A percentile compares a stretch with the other conserved stretches of the same genome.
phyloP scores from a whole-genome alignment of 2,113 vertebrate species.

The Dermatemys mawii region DNA sequence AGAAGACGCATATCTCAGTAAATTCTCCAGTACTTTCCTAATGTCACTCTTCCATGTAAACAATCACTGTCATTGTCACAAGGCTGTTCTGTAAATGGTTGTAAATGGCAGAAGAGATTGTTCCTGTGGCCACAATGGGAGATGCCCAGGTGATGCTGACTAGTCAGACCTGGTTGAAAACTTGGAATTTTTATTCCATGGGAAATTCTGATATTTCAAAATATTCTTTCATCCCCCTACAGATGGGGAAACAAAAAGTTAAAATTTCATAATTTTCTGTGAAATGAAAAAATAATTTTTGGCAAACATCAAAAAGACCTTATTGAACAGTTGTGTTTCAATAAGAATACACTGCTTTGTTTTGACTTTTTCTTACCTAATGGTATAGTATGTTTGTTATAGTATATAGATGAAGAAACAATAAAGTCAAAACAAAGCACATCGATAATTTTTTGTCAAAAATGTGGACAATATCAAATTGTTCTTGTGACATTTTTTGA shows the following conservation, averaged over 20 bases:
- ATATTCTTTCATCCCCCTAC: not conserved
- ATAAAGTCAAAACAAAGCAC: not conserved
- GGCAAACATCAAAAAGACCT: not conserved
- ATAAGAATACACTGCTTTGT: not conserved
- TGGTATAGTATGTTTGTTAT: not conserved
- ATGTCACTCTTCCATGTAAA: not conserved
- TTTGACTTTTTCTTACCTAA: not conserved
- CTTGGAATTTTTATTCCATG: not conserved
- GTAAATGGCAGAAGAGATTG: not conserved
- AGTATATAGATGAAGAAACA: not conserved
- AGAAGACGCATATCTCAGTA: not conserved
- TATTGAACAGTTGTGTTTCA: not conserved
- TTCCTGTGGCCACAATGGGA: not conserved
- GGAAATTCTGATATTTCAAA: not conserved
- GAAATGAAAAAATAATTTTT: not conserved
- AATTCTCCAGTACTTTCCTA: not conserved
- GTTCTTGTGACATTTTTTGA: not conserved
- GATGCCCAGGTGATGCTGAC: not conserved
- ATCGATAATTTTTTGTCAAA: not conserved
- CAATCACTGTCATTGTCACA: not conserved
- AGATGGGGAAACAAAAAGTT: not conserved
- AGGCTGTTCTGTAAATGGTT: not conserved
- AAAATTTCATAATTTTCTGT: not conserved
- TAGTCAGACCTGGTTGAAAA: not conserved
- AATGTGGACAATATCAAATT: not conserved